Percentiles rank a stretch among this genome's conserved stretches.
phyloP scores from a whole-genome alignment of 2,888 invertebrate species.

The Peribatodes rhomboidaria region DNA sequence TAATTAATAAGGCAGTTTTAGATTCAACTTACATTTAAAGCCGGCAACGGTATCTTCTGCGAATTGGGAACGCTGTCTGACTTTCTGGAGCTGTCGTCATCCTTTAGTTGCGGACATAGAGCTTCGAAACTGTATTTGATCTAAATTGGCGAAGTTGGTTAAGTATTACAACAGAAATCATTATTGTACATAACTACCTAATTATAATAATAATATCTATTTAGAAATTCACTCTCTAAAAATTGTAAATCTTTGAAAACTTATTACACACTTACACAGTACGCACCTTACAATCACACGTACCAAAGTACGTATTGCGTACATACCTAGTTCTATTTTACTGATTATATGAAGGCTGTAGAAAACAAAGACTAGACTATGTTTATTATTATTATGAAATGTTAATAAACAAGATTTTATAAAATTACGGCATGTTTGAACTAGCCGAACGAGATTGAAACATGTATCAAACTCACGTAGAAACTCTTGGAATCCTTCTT shows the following conservation, averaged over 20 bases:
- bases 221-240: no score
- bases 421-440: no score
- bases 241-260: background rate
- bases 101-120: constrained; percentile 88
- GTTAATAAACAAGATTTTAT: no score
- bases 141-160: constrained; percentile 74
- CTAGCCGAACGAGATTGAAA: no score
- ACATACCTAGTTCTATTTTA: no score
- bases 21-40: constrained; percentile 89
- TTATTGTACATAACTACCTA: background rate
- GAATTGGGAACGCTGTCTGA: constrained; percentile 81
- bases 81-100: constrained; percentile 88
- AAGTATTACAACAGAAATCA: background rate
- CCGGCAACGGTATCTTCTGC: constrained; percentile 90
- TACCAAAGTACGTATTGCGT: no score
- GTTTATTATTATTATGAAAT: no score
- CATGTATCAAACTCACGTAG: constrained; percentile 88
- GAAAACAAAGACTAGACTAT: no score
- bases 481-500: constrained; percentile 94
- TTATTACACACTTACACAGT: no score
- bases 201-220: no score
- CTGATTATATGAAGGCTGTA: no score
- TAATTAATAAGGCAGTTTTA: constrained; percentile 42
- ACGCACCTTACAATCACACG: no score
- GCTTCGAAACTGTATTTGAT: constrained; percentile 92